Percentiles rank a stretch among this genome's conserved stretches.
Conservation (phyloP, 2,113 vertebrate genomes). For the Pomatorhinus ruficollis region DNA sequence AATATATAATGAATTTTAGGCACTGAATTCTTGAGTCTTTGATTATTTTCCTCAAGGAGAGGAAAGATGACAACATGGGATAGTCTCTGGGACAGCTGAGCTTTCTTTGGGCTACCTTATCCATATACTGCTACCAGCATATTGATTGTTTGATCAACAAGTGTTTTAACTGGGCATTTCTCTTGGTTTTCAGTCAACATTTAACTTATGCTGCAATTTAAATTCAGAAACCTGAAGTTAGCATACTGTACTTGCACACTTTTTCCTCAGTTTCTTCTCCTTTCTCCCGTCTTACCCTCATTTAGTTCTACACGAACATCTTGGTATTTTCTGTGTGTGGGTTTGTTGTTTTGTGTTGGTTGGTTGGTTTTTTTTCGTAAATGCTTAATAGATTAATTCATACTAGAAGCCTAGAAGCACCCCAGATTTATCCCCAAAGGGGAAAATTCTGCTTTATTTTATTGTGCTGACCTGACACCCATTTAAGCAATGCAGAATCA, state of each 20-base stretch:
- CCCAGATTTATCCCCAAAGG: not conserved
- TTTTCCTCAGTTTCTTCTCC: not conserved
- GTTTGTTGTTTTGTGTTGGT: too few relatives aligned
- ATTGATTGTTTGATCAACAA: not conserved
- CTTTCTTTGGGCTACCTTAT: not conserved
- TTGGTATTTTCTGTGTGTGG: not conserved
- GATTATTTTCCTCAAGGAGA: not conserved
- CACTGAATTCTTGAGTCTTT: not conserved
- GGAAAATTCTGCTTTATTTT: not conserved
- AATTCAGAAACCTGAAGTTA: not conserved
- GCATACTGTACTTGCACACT: not conserved
- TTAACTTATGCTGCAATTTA: not conserved
- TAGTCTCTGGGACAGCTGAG: not conserved
- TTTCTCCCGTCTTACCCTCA: not conserved
- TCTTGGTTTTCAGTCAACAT: not conserved
- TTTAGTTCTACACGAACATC: not conserved
- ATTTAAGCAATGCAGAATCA: not conserved
- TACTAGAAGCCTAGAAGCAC: not conserved
- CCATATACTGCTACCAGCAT: not conserved
- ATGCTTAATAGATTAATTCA: not conserved
- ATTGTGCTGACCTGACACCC: not conserved
- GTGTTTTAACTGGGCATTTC: not conserved
- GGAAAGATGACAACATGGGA: not conserved
- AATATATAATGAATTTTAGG: not conserved
- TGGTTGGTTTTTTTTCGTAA: not conserved